Evolutionary conservation across 2,888 invertebrate genomes (phyloP).

Genomic region (Nymphalis polychloros): DNA sequence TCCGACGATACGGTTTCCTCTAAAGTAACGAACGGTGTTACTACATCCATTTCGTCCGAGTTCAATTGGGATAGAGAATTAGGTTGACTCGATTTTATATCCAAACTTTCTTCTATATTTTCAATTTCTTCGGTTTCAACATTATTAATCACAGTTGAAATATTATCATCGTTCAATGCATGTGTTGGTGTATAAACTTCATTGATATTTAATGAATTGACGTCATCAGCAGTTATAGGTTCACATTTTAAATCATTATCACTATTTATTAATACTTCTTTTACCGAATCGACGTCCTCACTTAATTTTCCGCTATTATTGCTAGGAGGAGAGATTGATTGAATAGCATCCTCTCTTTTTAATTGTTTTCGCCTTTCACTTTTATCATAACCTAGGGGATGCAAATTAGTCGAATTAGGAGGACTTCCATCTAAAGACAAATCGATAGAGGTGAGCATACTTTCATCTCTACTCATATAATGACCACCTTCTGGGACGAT

Average conservation of each 20-base stretch:
- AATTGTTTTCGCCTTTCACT: conserved; percentile 72
- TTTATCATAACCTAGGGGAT: conserved; percentile 69
- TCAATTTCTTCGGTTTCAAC: conserved; percentile 22
- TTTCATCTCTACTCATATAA: conserved; percentile 71
- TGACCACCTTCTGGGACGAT: conserved; percentile 70
- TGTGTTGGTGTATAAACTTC: neutral
- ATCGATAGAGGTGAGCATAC: conserved; percentile 69
- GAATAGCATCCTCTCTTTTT: conserved; percentile 78
- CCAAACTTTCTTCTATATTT: conserved; percentile 15
- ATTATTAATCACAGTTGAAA: conserved; percentile 21
- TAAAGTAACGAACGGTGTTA: conserved; percentile 55
- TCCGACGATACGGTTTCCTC: conserved; percentile 42
- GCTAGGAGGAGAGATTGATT: conserved; percentile 74
- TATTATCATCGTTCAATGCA: conserved; percentile 20
- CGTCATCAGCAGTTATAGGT: conserved; percentile 3
- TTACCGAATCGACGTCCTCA: conserved; percentile 67
- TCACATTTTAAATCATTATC: conserved; percentile 10
- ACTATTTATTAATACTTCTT: conserved; percentile 39
- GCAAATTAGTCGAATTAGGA: conserved; percentile 67
- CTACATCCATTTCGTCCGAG: conserved; percentile 71
- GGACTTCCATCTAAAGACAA: conserved; percentile 71
- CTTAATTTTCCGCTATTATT: conserved; percentile 74
- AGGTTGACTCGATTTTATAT: conserved; percentile 14
- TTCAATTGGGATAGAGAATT: conserved; percentile 43
- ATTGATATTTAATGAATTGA: conserved; percentile 3